Evolutionary conservation across 2,113 vertebrate genomes (phyloP).

Genomic region (Lagopus leucura): DNA sequence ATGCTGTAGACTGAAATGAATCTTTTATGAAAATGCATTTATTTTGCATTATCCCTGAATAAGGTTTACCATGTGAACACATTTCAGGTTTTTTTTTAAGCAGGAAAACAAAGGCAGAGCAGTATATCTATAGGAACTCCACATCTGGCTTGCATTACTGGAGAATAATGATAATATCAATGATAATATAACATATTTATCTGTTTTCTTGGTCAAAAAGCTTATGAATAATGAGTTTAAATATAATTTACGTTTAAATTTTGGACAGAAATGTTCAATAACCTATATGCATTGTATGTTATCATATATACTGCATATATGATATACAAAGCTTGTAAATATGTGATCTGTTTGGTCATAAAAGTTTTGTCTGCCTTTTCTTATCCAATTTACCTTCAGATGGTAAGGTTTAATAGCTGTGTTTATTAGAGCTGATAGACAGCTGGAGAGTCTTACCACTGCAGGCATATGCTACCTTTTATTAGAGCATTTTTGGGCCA

Average conservation of each 20-base stretch:
- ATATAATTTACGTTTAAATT: not conserved
- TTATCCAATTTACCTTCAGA: not conserved
- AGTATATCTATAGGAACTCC: not conserved
- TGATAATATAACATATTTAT: not conserved
- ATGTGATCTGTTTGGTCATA: not conserved
- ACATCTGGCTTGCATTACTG: rapidly evolving
- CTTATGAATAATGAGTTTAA: not conserved
- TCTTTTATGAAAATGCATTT: constrained; percentile 23
- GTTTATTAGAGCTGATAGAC: not conserved
- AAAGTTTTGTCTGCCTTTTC: not conserved
- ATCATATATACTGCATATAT: not conserved
- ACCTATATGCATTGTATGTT: rapidly evolving
- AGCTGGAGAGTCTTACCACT: not conserved
- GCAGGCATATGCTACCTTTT: not conserved
- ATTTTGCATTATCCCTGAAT: constrained; percentile 36
- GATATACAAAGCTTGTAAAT: not conserved
- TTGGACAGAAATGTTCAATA: not conserved
- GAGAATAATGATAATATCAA: not conserved
- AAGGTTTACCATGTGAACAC: not conserved
- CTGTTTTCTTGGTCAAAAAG: not conserved
- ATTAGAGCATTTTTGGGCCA: not conserved
- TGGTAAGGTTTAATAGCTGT: not conserved
- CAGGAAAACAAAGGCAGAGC: not conserved
- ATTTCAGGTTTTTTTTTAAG: not conserved
- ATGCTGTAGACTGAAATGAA: not conserved